These are phyloP conservation scores for Aleiodes leptofemur DNA, from an alignment of 2,888 invertebrate genomes.

Conservation along the genomic window DNA sequence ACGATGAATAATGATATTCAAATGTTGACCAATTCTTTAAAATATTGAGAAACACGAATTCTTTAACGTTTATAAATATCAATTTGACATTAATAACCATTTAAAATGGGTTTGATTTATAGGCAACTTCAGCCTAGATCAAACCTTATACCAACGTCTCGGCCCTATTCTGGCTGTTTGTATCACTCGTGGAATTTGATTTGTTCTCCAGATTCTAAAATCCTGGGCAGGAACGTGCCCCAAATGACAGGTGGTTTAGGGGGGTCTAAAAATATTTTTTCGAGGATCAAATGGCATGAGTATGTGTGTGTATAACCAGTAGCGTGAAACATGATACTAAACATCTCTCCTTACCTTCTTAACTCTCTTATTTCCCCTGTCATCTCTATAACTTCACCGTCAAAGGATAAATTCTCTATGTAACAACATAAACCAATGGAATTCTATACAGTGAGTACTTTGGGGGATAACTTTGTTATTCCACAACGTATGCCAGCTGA, in stretches of 20 bases:
- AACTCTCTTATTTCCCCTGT: slow-evolving; percentile 22
- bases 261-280: slow-evolving; percentile 41
- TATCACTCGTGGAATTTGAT: not conserved
- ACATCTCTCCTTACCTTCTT: slow-evolving; percentile 48
- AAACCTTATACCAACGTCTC: too few relatives aligned
- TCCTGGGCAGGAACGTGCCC: slow-evolving; percentile 52
- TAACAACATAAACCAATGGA: slow-evolving; percentile 44
- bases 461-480: slow-evolving; percentile 3
- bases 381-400: slow-evolving; percentile 15
- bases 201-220: not conserved
- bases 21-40: too few relatives aligned
- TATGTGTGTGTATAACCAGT: slow-evolving; percentile 66
- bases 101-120: too few relatives aligned
- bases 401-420: slow-evolving; percentile 14
- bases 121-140: too few relatives aligned
- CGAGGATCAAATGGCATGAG: slow-evolving; percentile 66
- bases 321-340: slow-evolving; percentile 67
- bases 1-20: too few relatives aligned
- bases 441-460: slow-evolving; percentile 51
- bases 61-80: too few relatives aligned
- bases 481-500: slow-evolving; percentile 66
- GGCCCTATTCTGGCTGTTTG: not conserved
- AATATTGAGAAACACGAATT: too few relatives aligned
- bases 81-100: too few relatives aligned
- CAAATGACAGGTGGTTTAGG: slow-evolving; percentile 62